These are phyloP conservation scores for Iguana delicatissima DNA, from an alignment of 2,797 vertebrate genomes.

Conservation along the genomic window DNA sequence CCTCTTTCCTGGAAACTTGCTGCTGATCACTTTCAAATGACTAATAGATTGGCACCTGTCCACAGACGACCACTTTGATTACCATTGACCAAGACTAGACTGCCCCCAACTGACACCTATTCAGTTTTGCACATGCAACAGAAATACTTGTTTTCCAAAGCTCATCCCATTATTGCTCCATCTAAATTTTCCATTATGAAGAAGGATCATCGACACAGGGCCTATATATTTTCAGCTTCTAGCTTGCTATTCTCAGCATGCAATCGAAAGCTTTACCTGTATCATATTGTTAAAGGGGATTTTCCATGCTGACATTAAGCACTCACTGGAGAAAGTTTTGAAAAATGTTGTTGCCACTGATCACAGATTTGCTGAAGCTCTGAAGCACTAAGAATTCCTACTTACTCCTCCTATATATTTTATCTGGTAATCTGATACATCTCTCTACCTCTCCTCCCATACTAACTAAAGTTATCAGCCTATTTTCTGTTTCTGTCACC, in stretches of 20 bases:
- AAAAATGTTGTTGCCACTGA: conserved; percentile 41
- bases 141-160: neutral
- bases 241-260: neutral
- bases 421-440: conserved; percentile 11
- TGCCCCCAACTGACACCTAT: neutral
- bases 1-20: no score
- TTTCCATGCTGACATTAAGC: conserved; percentile 5
- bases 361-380: conserved; percentile 9
- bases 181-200: neutral
- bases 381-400: neutral
- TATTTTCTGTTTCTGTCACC: neutral
- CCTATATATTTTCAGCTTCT: conserved; percentile 35
- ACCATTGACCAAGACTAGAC: no score
- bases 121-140: neutral
- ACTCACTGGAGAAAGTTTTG: conserved; percentile 36
- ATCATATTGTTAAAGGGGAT: conserved; percentile 28
- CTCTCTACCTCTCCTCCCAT: neutral
- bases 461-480: conserved; percentile 27
- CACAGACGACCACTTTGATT: no score
- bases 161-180: neutral
- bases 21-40: no score
- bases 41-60: no score
- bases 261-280: neutral
- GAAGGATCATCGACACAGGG: no score
- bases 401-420: conserved; percentile 23